phyloP scores from a whole-genome alignment of 30 jellyfish, hydroid and myxozoan genomes.

The Cassiopea andromeda region DNA sequence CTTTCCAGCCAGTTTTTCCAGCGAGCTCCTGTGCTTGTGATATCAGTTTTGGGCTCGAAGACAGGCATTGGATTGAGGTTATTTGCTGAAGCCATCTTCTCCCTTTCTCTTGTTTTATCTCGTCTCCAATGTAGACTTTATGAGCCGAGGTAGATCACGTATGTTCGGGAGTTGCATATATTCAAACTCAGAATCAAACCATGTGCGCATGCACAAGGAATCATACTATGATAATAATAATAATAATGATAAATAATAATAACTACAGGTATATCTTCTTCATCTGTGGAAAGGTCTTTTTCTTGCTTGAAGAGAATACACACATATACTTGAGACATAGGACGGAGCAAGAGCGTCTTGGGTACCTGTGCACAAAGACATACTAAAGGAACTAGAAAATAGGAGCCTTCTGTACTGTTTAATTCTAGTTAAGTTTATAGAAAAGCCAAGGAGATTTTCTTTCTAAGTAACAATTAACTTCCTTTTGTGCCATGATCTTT shows the following conservation, averaged over 20 bases:
- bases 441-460: conserved; percentile 44
- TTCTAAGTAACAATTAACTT: neutral
- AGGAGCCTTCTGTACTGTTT: neutral
- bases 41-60: too few species aligned
- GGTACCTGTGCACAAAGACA: neutral
- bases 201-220: neutral
- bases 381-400: too few species aligned
- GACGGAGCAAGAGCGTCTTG: conserved; percentile 69
- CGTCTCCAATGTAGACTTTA: too few species aligned
- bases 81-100: too few species aligned
- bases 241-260: neutral
- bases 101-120: too few species aligned
- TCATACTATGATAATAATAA: neutral
- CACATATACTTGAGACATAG: conserved; percentile 26
- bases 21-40: too few species aligned
- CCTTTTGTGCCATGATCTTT: too few species aligned
- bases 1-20: too few species aligned
- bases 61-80: too few species aligned
- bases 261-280: neutral
- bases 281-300: too few species aligned
- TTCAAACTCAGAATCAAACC: neutral
- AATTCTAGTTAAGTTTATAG: neutral
- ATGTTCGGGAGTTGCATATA: neutral
- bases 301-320: too few species aligned
- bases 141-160: neutral